A percentile compares a stretch with the other conserved stretches of the same genome.
phyloP scores from a whole-genome alignment of 2,113 vertebrate genomes.

The Stomatorhinus ivindoensis region DNA sequence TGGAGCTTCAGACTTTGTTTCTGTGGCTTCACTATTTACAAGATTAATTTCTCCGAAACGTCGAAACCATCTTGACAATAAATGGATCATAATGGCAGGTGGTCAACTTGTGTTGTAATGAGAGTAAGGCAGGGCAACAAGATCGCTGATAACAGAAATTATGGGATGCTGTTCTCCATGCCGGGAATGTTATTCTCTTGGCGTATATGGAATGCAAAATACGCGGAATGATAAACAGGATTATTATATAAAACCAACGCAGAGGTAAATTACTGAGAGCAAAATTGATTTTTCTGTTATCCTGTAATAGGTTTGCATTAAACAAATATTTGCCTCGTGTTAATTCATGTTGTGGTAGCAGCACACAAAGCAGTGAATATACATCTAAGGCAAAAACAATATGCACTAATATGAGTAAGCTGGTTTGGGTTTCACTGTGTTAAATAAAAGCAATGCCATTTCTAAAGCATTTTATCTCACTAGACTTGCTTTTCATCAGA shows the following conservation, averaged over 20 bases:
- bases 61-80: not conserved
- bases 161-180: not conserved
- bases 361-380: not conserved
- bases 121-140: not conserved
- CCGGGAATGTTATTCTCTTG: not conserved
- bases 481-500: not conserved
- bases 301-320: constrained; percentile 10
- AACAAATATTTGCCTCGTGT: constrained; percentile 4
- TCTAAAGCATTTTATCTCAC: not conserved
- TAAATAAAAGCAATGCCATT: not conserved
- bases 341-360: constrained; percentile 10
- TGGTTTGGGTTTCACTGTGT: not conserved
- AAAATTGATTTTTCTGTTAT: constrained; percentile 18
- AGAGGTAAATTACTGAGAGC: constrained; percentile 1
- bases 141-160: not conserved
- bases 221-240: not conserved
- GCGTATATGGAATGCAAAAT: not conserved
- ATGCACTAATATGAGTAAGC: not conserved
- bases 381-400: not conserved
- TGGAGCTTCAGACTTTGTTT: not conserved
- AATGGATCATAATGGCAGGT: not conserved
- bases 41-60: not conserved
- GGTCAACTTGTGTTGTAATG: not conserved
- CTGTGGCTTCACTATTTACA: not conserved
- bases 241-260: constrained; percentile 8